Evolutionary conservation across 2,113 vertebrate genomes (phyloP).

Genomic region (Phaethon lepturus): DNA sequence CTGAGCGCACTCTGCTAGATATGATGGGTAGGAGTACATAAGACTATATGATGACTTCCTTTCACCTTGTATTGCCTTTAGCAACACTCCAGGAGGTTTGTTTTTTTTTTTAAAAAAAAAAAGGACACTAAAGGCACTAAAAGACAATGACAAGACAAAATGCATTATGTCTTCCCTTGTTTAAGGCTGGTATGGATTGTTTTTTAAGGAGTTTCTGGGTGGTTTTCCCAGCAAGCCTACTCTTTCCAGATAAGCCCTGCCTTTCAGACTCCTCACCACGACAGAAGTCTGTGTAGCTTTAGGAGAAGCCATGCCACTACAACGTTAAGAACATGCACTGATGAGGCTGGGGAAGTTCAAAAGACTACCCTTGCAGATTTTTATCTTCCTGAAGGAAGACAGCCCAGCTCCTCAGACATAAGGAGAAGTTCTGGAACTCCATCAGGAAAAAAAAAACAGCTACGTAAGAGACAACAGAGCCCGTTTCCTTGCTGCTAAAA

Average conservation of each 20-base stretch:
- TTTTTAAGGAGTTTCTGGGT: background rate
- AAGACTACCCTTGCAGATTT: background rate
- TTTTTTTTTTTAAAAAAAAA: background rate
- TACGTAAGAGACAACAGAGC: background rate
- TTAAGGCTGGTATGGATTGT: background rate
- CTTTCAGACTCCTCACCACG: background rate
- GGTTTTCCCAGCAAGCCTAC: background rate
- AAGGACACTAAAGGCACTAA: background rate
- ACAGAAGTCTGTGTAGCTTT: background rate
- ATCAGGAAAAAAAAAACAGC: background rate
- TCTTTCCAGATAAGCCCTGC: background rate
- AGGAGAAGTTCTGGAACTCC: background rate
- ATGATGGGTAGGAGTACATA: background rate
- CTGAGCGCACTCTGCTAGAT: background rate
- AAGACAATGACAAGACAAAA: background rate
- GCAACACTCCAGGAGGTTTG: background rate
- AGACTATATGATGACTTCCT: background rate
- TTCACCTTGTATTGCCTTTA: background rate
- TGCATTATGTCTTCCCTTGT: background rate
- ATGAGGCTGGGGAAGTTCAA: background rate
- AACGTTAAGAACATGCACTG: background rate
- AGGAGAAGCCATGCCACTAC: background rate
- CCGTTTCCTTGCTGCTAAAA: background rate
- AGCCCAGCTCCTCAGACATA: background rate
- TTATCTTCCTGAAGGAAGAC: background rate